Evolutionary conservation across 2,113 vertebrate species (phyloP).

Genomic region (Vimba vimba): DNA sequence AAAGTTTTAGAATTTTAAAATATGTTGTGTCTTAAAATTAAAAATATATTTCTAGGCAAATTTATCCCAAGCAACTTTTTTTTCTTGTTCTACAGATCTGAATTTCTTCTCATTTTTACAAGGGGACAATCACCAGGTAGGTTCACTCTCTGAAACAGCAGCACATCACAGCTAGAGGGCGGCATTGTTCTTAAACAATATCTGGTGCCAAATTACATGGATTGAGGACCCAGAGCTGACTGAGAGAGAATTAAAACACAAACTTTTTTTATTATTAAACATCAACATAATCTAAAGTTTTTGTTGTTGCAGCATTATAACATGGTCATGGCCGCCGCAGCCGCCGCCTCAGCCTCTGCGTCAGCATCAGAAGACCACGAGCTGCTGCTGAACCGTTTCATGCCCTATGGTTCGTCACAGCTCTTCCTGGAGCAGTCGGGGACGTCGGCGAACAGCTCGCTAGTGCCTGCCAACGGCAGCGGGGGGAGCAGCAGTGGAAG

Average conservation of each 20-base stretch:
- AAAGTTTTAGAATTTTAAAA: not conserved
- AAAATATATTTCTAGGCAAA: not conserved
- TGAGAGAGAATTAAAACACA: not conserved
- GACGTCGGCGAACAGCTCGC: conserved; percentile 82
- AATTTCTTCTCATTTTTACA: conserved; percentile 99
- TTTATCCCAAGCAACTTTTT: not conserved
- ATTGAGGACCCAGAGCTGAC: not conserved
- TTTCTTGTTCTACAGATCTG: conserved; percentile 80
- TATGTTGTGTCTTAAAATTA: not conserved
- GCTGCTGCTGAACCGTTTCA: conserved; percentile 89
- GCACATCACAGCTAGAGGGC: not conserved
- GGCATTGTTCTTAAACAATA: not conserved
- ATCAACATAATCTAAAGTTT: not conserved
- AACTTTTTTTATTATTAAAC: not conserved
- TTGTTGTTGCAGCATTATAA: conserved; percentile 87
- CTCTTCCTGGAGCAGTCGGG: conserved; percentile 93
- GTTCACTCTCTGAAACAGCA: conserved; percentile 33
- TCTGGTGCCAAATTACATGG: not conserved
- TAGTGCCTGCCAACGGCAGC: conserved; percentile 83
- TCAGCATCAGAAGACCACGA: conserved; percentile 91
- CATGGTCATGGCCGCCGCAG: conserved; percentile 92
- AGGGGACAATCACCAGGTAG: conserved; percentile 98
- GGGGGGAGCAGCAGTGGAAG: conserved; percentile 87
- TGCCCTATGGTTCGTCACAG: conserved; percentile 92
- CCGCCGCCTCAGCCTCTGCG: conserved; percentile 83